phyloP scores from a whole-genome alignment of 2,797 vertebrate species.

The Chloroceryle amazona region DNA sequence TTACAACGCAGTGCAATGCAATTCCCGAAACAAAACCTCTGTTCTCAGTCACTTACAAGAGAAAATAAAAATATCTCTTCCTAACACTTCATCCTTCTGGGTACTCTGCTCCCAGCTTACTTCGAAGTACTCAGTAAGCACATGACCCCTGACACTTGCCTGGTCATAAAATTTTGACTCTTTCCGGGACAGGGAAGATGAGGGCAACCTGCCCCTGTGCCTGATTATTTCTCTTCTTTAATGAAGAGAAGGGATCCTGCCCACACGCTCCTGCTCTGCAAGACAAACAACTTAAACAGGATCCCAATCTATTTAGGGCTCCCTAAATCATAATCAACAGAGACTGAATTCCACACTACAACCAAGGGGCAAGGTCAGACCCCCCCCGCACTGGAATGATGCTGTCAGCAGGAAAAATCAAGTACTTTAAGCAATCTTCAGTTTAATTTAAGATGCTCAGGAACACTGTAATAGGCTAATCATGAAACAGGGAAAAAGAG shows the following conservation, averaged over 20 bases:
- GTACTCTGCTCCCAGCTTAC: neutral
- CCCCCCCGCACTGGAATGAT: neutral
- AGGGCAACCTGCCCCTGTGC: neutral
- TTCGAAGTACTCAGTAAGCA: neutral
- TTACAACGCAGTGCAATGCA: neutral
- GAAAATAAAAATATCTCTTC: neutral
- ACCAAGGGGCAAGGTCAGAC: neutral
- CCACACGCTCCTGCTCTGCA: neutral
- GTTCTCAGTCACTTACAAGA: neutral
- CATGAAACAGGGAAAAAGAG: neutral
- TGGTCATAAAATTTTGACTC: neutral
- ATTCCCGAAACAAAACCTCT: conserved; percentile 27
- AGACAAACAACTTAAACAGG: neutral
- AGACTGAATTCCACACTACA: neutral
- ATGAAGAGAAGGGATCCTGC: neutral
- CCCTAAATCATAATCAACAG: neutral
- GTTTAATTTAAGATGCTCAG: neutral
- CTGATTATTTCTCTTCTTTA: neutral
- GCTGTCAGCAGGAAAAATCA: neutral
- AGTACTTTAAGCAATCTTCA: neutral
- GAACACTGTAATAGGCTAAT: neutral
- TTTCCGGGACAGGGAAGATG: neutral
- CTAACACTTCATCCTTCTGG: neutral
- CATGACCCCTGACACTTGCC: neutral
- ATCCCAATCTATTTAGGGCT: neutral